phyloP scores from a whole-genome alignment of 2,113 vertebrate species.

The Ovis aries region DNA sequence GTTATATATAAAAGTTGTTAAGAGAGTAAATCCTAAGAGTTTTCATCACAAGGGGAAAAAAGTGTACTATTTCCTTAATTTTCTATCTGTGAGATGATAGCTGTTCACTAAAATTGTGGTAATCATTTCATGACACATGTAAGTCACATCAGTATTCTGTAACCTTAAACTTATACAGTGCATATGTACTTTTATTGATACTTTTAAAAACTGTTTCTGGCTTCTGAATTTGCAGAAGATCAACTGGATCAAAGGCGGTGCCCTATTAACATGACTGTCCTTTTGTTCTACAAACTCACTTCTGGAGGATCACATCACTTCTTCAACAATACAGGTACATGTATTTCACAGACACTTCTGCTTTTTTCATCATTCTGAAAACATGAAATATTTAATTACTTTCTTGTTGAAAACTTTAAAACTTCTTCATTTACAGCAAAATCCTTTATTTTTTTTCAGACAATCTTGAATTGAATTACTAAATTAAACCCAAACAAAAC shows the following conservation, averaged over 20 bases:
- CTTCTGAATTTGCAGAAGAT: not conserved
- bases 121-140: not conserved
- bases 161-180: not conserved
- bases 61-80: not conserved
- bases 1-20: not conserved
- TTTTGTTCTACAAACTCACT: not conserved
- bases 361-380: not conserved
- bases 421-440: not conserved
- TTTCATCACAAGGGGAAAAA: not conserved
- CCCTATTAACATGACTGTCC: not conserved
- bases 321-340: no score
- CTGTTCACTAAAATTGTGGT: not conserved
- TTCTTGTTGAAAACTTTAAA: not conserved
- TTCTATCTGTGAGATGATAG: not conserved
- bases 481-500: not conserved
- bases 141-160: not conserved
- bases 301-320: not conserved
- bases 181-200: not conserved
- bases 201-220: not conserved
- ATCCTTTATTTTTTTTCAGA: not conserved
- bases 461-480: not conserved
- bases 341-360: not conserved
- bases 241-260: not conserved
- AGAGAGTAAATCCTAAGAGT: not conserved
- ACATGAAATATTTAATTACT: not conserved